A percentile compares a stretch with the other conserved stretches of the same genome.
Conservation (phyloP, 2,888 invertebrate species). For the Tetrapedia diversipes region DNA sequence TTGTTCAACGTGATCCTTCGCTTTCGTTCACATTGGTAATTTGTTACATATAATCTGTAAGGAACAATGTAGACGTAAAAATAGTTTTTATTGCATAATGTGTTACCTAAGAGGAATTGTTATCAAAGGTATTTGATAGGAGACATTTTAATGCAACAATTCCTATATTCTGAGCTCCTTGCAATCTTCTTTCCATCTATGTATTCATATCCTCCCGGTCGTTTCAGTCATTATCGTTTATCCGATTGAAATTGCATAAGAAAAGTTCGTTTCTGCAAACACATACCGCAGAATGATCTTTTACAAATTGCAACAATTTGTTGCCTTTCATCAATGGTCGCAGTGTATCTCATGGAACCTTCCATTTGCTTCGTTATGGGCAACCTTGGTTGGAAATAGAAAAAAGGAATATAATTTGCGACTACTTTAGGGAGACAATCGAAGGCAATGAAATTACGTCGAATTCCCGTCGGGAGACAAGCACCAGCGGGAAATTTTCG, state of each 20-base stretch:
- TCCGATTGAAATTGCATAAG: background rate
- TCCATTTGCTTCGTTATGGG: slow-evolving; percentile 25
- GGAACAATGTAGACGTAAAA: too few relatives aligned
- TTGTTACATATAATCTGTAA: too few relatives aligned
- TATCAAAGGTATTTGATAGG: too few relatives aligned
- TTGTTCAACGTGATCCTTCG: background rate
- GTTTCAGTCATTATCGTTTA: background rate
- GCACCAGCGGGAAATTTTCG: background rate
- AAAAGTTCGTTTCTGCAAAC: background rate
- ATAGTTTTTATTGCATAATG: too few relatives aligned
- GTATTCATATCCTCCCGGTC: background rate
- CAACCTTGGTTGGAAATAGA: background rate
- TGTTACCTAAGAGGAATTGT: too few relatives aligned
- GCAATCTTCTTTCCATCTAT: too few relatives aligned
- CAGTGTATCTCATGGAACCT: background rate
- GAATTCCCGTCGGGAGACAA: background rate
- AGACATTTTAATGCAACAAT: too few relatives aligned
- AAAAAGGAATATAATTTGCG: slow-evolving; percentile 15
- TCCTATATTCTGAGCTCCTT: too few relatives aligned
- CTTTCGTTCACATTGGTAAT: too few relatives aligned
- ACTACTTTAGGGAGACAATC: slow-evolving; percentile 4
- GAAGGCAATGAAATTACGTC: slow-evolving; percentile 14
- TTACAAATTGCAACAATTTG: slow-evolving; percentile 2
- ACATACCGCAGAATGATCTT: background rate
- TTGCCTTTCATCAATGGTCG: background rate